Evolutionary conservation across 2,113 vertebrate genomes (phyloP).

Genomic region (Macrotis lagotis): DNA sequence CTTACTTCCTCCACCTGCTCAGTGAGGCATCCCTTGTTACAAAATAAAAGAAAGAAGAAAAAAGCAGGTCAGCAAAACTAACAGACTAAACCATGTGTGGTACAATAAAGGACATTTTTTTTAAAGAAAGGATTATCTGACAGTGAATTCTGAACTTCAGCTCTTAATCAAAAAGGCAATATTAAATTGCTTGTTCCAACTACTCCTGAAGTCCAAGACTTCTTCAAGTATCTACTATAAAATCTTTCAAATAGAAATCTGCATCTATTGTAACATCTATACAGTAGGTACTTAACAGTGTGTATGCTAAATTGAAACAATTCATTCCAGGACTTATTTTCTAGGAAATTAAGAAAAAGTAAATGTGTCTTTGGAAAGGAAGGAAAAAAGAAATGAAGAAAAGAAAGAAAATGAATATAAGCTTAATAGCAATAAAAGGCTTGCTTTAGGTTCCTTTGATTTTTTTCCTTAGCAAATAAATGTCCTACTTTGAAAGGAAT

Average conservation of each 20-base stretch:
- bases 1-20: neutral
- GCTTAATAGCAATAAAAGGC: constrained; percentile 2
- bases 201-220: constrained; percentile 30
- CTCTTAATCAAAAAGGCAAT: neutral
- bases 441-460: neutral
- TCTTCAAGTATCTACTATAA: neutral
- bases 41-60: neutral
- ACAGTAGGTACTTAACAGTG: neutral
- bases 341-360: neutral
- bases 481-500: constrained; percentile 42
- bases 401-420: constrained; percentile 2
- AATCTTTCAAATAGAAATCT: neutral
- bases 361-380: neutral
- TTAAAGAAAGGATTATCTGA: constrained; percentile 1
- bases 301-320: neutral
- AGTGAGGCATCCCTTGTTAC: neutral
- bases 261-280: neutral
- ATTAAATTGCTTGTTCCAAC: neutral
- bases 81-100: neutral
- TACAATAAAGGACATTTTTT: neutral
- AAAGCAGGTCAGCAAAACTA: neutral
- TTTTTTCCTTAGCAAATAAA: constrained; percentile 49
- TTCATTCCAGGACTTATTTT: neutral
- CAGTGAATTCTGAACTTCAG: constrained; percentile 39
- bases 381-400: constrained; percentile 10